These are phyloP conservation scores for Eubasilissa regina DNA, from an alignment of 1,140 invertebrate genomes.

Conservation along the genomic window DNA sequence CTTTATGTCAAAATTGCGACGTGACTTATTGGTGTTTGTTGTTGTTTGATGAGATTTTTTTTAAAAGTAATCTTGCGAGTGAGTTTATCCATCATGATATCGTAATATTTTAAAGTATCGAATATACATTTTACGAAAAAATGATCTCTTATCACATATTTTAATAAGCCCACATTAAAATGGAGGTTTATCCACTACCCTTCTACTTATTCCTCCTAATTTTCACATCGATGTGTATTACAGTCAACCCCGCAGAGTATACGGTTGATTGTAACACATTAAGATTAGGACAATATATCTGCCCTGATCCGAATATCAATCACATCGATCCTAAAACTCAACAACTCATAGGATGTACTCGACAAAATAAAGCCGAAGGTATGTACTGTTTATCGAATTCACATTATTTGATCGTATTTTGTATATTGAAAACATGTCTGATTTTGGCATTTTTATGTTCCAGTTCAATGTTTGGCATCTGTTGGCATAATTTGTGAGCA, in stretches of 20 bases:
- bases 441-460: slow-evolving; percentile 62
- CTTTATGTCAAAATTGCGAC: no score
- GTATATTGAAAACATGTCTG: no score
- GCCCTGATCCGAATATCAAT: slow-evolving; percentile 80
- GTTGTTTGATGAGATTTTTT: no score
- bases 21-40: no score
- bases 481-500: slow-evolving; percentile 88
- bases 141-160: no score
- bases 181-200: background rate
- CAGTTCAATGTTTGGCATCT: slow-evolving; percentile 87
- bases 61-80: no score
- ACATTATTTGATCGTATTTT: no score
- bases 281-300: slow-evolving; percentile 88
- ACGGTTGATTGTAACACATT: slow-evolving; percentile 79
- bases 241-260: slow-evolving; percentile 27
- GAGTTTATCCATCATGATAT: no score
- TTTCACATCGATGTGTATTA: background rate
- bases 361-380: slow-evolving; percentile 86
- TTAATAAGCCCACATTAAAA: no score
- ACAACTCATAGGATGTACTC: slow-evolving; percentile 86
- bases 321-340: slow-evolving; percentile 93
- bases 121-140: no score
- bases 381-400: slow-evolving; percentile 52
- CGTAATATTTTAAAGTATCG: no score
- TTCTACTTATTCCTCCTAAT: slow-evolving; percentile 5